phyloP scores from a whole-genome alignment of 2,888 invertebrate species.

The Scaptomyza tumidula region DNA sequence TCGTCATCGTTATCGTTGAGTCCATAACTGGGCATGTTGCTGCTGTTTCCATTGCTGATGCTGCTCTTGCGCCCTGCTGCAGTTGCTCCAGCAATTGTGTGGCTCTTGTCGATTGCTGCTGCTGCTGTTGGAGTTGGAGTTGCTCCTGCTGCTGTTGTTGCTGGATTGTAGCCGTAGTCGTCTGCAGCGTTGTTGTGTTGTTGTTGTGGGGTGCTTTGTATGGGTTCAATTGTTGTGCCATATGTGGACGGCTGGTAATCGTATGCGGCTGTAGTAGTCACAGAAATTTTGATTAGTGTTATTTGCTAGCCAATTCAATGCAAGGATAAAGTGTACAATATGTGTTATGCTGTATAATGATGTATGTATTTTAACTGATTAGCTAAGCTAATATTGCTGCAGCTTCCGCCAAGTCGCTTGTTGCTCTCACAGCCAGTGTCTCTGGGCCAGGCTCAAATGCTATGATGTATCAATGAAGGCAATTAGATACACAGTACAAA shows the following conservation, averaged over 20 bases:
- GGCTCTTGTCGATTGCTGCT: slow-evolving; percentile 32
- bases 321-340: slow-evolving; percentile 4
- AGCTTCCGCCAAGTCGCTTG: slow-evolving; percentile 5
- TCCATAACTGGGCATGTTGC: slow-evolving; percentile 71
- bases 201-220: slow-evolving; percentile 74
- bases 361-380: slow-evolving; percentile 6
- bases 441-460: slow-evolving; percentile 16
- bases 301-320: slow-evolving; percentile 57
- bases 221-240: slow-evolving; percentile 80
- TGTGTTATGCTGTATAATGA: slow-evolving; percentile 4
- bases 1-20: slow-evolving; percentile 83
- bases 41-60: slow-evolving; percentile 44
- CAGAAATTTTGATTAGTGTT: slow-evolving; percentile 72
- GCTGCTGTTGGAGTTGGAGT: slow-evolving; percentile 31
- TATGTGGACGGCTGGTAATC: slow-evolving; percentile 84
- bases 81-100: slow-evolving; percentile 55
- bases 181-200: slow-evolving; percentile 66
- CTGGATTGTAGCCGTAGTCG: slow-evolving; percentile 66
- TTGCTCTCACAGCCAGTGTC: slow-evolving; percentile 6
- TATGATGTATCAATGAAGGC: slow-evolving; percentile 25
- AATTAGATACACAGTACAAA: slow-evolving; percentile 7
- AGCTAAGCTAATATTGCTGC: slow-evolving; percentile 4
- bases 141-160: slow-evolving; percentile 34
- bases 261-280: slow-evolving; percentile 81
- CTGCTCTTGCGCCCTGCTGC: slow-evolving; percentile 52